Percentiles rank a stretch among this genome's conserved stretches.
Evolutionary conservation across 2,888 invertebrate genomes (phyloP).

Genomic region (Melanargia galathea): DNA sequence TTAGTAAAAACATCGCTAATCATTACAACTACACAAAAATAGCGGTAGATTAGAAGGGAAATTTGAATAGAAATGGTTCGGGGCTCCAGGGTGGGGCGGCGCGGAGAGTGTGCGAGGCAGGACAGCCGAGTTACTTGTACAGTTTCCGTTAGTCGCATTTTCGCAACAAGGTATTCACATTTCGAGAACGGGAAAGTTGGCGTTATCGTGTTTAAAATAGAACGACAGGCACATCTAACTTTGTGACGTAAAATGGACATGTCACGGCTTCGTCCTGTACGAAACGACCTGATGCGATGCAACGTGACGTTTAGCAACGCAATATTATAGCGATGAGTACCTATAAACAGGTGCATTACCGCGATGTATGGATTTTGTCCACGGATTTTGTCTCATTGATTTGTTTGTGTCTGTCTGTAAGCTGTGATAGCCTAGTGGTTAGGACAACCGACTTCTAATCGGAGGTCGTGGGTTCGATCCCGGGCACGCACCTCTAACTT

Average conservation of each 20-base stretch:
- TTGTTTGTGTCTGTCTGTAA: no score
- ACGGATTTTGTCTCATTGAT: neutral
- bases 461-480: no score
- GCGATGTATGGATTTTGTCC: no score
- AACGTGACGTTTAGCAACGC: neutral
- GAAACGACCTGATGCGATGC: neutral
- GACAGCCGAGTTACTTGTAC: constrained; percentile 76
- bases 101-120: constrained; percentile 56
- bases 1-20: no score
- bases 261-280: constrained; percentile 42
- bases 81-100: constrained; percentile 41
- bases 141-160: constrained; percentile 82
- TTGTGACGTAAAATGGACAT: constrained; percentile 79
- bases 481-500: no score
- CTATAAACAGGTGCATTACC: no score
- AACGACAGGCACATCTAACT: constrained; percentile 80
- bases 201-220: constrained; percentile 81
- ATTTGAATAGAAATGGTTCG: constrained; percentile 59
- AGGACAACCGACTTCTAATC: no score
- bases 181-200: constrained; percentile 80
- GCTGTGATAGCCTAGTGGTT: no score
- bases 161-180: constrained; percentile 82
- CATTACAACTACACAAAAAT: no score
- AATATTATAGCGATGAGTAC: neutral
- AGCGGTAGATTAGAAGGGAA: constrained; percentile 49